Conservation (phyloP, 2,888 invertebrate genomes). For the Drosophila flavopinicola region DNA sequence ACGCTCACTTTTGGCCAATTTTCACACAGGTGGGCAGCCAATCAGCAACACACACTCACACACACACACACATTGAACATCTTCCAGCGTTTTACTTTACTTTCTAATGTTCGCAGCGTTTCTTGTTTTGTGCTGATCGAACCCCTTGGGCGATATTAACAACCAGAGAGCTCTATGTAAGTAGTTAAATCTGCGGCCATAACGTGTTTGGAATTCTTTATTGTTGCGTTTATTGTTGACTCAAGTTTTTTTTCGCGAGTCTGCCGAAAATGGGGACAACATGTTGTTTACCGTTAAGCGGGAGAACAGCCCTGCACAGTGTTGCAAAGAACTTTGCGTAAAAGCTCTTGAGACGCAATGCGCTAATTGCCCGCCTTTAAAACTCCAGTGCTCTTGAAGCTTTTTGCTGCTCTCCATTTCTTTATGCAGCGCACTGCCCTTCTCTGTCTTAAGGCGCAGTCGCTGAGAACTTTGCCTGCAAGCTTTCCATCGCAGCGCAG, state of each 20-base stretch:
- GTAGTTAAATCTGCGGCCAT: slow-evolving; percentile 31
- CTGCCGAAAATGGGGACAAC: slow-evolving; percentile 44
- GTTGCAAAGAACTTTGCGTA: background rate
- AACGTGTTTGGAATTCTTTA: slow-evolving; percentile 67
- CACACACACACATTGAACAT: slow-evolving; percentile 64
- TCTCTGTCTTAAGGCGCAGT: background rate
- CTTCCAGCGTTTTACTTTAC: slow-evolving; percentile 66
- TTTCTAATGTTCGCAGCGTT: slow-evolving; percentile 66
- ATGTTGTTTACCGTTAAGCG: slow-evolving; percentile 28
- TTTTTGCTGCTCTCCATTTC: slow-evolving; percentile 6
- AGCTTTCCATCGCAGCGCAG: slow-evolving; percentile 21
- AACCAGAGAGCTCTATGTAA: slow-evolving; percentile 20
- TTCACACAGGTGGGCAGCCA: slow-evolving; percentile 41
- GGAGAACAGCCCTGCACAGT: slow-evolving; percentile 13
- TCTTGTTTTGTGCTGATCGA: slow-evolving; percentile 50
- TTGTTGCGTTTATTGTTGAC: slow-evolving; percentile 38
- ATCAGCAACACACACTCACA: slow-evolving; percentile 13
- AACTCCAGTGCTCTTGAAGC: too few relatives aligned
- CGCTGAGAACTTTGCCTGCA: slow-evolving; percentile 19
- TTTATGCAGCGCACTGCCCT: slow-evolving; percentile 10
- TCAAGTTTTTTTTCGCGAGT: slow-evolving; percentile 39
- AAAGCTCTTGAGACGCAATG: slow-evolving; percentile 14
- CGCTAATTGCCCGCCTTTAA: background rate
- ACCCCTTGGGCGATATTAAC: slow-evolving; percentile 43
- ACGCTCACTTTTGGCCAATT: slow-evolving; percentile 75